phyloP scores from a whole-genome alignment of 2,797 vertebrate genomes.

The Pipistrellus nathusii region DNA sequence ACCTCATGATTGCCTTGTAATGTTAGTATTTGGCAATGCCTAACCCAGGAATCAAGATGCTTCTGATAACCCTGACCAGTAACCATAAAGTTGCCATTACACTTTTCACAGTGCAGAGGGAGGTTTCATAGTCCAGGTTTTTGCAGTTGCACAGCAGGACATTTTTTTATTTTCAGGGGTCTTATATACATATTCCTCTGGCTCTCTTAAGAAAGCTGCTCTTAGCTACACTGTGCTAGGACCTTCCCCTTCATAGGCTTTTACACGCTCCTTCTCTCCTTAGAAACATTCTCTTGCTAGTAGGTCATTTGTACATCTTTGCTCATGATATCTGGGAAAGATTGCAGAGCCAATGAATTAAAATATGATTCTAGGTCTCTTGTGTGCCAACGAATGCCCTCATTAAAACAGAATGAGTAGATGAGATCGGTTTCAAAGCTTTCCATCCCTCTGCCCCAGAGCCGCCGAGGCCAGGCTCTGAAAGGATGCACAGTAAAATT shows the following conservation, averaged over 20 bases:
- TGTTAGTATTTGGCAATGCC: background rate
- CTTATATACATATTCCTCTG: no score
- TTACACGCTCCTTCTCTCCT: slow-evolving; percentile 2
- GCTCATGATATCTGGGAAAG: slow-evolving; percentile 66
- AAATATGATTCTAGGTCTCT: slow-evolving; percentile 73
- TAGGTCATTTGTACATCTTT: slow-evolving; percentile 66
- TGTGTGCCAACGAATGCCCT: slow-evolving; percentile 65
- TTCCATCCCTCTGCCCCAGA: slow-evolving; percentile 61
- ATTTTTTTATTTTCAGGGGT: background rate
- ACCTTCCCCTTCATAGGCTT: background rate
- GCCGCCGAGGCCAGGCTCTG: slow-evolving; percentile 63
- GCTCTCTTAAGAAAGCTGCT: background rate
- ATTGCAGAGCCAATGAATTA: slow-evolving; percentile 77
- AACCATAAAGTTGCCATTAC: background rate
- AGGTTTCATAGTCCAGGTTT: background rate
- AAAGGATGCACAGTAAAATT: slow-evolving; percentile 79
- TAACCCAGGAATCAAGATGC: background rate
- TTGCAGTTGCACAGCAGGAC: background rate
- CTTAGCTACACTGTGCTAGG: background rate
- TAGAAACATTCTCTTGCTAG: slow-evolving; percentile 59
- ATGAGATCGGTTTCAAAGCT: slow-evolving; percentile 76
- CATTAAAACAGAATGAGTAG: slow-evolving; percentile 73
- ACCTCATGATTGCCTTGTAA: background rate
- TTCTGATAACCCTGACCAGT: background rate
- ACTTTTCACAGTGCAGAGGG: background rate